Conservation (phyloP, 2,888 invertebrate species). For the Antheraea assamensis region DNA sequence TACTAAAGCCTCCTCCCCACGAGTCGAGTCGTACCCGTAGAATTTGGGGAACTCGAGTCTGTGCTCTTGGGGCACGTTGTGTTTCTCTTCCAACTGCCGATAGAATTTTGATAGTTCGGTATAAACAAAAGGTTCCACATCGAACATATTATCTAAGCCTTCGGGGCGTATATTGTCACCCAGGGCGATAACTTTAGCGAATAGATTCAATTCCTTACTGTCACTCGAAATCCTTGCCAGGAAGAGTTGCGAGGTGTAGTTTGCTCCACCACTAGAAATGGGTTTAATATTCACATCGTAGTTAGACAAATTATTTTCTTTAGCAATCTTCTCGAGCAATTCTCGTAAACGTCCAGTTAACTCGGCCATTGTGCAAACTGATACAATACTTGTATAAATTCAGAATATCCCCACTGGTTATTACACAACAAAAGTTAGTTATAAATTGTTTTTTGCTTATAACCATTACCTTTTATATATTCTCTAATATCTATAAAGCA, state of each 20-base stretch:
- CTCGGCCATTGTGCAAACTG: slow-evolving; percentile 24
- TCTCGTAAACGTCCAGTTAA: slow-evolving; percentile 20
- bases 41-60: no score
- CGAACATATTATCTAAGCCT: not conserved
- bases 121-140: no score
- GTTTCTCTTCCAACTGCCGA: no score
- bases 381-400: no score
- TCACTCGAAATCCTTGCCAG: slow-evolving; percentile 19
- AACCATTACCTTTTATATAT: not conserved
- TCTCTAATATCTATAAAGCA: not conserved
- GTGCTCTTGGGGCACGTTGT: no score
- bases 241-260: slow-evolving; percentile 3
- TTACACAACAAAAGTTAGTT: not conserved
- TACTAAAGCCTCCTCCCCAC: no score
- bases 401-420: not conserved
- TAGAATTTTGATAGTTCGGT: no score
- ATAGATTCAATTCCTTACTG: no score
- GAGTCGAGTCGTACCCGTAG: no score
- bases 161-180: not conserved
- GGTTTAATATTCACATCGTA: slow-evolving; percentile 32
- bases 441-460: not conserved
- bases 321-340: slow-evolving; percentile 29
- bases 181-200: not conserved
- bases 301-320: slow-evolving; percentile 30
- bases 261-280: slow-evolving; percentile 2